phyloP scores from a whole-genome alignment of 1,140 invertebrate species.

The Vollenhovia emeryi region DNA sequence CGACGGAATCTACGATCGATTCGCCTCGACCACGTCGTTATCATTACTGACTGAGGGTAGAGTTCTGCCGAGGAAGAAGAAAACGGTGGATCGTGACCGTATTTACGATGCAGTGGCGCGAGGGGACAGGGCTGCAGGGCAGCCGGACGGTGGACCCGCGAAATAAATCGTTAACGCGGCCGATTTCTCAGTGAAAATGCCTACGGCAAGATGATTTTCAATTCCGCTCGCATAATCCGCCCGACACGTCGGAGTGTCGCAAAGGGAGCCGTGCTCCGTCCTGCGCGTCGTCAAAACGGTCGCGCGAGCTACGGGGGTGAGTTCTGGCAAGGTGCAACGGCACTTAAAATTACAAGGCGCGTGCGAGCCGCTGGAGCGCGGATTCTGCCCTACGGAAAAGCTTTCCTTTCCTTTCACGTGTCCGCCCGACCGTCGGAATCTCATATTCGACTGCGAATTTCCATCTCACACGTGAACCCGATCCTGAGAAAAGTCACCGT shows the following conservation, averaged over 20 bases:
- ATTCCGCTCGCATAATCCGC: constrained; percentile 67
- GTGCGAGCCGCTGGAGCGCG: constrained; percentile 54
- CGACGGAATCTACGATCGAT: constrained; percentile 61
- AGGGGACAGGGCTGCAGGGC: not conserved
- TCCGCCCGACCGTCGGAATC: not conserved
- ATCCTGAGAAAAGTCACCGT: not conserved
- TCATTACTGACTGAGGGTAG: constrained; percentile 58
- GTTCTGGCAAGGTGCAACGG: constrained; percentile 20
- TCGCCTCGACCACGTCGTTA: constrained; percentile 60
- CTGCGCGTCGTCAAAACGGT: constrained; percentile 10
- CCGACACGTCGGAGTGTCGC: constrained; percentile 69
- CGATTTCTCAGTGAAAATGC: constrained; percentile 67
- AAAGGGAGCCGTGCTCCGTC: constrained; percentile 28
- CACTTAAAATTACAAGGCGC: constrained; percentile 73
- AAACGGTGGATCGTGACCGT: constrained; percentile 71
- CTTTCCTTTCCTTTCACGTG: not conserved
- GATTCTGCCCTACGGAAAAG: constrained; percentile 46
- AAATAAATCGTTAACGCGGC: constrained; percentile 77
- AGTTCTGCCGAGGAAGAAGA: constrained; percentile 66
- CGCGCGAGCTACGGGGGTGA: not conserved
- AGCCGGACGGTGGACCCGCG: constrained; percentile 53
- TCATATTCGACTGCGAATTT: constrained; percentile 1
- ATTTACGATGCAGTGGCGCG: constrained; percentile 67
- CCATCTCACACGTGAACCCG: constrained; percentile 1
- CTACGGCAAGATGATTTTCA: constrained; percentile 60